Evolutionary conservation across 2,888 invertebrate genomes (phyloP), one percentile per base, ranked within the genome.

Genomic region (Sesia bembeciformis): DNA sequence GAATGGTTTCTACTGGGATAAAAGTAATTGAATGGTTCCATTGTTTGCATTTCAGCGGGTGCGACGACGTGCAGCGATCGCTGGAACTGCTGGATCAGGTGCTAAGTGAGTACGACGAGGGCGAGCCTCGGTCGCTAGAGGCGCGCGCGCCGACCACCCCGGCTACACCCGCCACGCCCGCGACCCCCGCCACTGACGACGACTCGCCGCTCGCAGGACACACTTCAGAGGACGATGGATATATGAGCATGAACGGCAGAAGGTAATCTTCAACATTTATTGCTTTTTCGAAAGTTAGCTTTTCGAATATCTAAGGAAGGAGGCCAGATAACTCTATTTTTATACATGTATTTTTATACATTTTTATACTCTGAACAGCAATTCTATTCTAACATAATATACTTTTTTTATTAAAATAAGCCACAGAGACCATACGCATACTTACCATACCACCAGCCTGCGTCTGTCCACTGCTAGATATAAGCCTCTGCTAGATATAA

Each of bases 191-290:
- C 77, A 91, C 90, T 67, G 91, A 90, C 81, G 95, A 94, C 89
- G 94, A 94, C 78, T 94, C 94, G 70, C 94, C 94, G 66, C 92
- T 94, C 81, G 93, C 92, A 70, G 94, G 95, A 67, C 95, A 95
- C 81, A 95, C 95, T 78, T 95, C 95, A 56, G 96, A 96, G 81
- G 96, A 96, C 92, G 96, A 96, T 92, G 96, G 96, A 81, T 96
- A 96, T 89, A 96, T 96, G 95, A 96, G 96, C 89, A 95, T 96
- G 92, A 96, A 96, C 92, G 96, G 96, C 67, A 92, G 95, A 79
- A 93, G 93, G 92, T 92, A 46, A 46, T 3, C 4, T 23, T 23
- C 23, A 23, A 23, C 23, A 23, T 23, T 23, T 23, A 23, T 23
- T 23, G 23, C n/a, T n/a, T n/a, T n/a, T n/a, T 23, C 23, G 23